Conservation (phyloP, 2,113 vertebrate genomes). For the Plectropomus leopardus region DNA sequence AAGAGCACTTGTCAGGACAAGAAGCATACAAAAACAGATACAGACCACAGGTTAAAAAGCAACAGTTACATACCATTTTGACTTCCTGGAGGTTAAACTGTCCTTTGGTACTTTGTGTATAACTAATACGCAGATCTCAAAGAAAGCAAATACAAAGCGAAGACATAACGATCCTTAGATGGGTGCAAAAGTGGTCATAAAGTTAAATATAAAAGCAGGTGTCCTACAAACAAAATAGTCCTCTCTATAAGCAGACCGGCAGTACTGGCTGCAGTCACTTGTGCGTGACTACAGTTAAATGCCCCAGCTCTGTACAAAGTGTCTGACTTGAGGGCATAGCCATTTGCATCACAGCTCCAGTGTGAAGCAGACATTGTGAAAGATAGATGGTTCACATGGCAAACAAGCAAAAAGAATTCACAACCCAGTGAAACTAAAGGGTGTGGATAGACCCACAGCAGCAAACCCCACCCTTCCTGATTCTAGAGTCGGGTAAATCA, state of each 20-base stretch:
- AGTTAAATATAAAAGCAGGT: not conserved
- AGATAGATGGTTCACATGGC: slow-evolving; percentile 38
- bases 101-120: slow-evolving; percentile 7
- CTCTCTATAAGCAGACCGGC: not conserved
- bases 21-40: not conserved
- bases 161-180: not conserved
- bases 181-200: not conserved
- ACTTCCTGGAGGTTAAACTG: slow-evolving; percentile 37
- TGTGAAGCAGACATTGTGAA: slow-evolving; percentile 27
- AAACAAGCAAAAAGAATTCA: slow-evolving; percentile 28
- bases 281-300: slow-evolving; percentile 14
- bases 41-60: not conserved
- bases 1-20: slow-evolving; percentile 44
- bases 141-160: not conserved
- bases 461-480: slow-evolving; percentile 58
- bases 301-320: slow-evolving; percentile 36
- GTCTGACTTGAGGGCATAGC: slow-evolving; percentile 49
- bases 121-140: not conserved
- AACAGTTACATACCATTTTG: slow-evolving; percentile 68
- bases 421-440: slow-evolving; percentile 41
- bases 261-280: not conserved
- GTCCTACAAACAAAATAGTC: not conserved
- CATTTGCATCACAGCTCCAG: slow-evolving; percentile 50
- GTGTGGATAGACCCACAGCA: slow-evolving; percentile 39
- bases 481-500: slow-evolving; percentile 26